Evolutionary conservation across 2,797 vertebrate species (phyloP).

Genomic region (Crenichthys baileyi): DNA sequence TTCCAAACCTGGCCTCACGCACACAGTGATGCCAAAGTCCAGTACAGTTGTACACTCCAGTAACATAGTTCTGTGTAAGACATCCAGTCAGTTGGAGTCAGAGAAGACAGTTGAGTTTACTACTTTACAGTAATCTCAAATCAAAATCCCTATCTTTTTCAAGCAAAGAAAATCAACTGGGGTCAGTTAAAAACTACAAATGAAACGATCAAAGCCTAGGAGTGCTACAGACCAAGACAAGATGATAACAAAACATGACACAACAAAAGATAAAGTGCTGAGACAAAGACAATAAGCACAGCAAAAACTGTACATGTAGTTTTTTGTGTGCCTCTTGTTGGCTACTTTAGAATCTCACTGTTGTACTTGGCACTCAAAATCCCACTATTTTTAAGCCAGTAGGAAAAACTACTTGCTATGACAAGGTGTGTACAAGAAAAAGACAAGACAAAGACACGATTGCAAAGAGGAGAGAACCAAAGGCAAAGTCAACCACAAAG

Average conservation of each 20-base stretch:
- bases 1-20: constrained; percentile 54
- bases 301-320: neutral
- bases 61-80: neutral
- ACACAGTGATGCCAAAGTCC: neutral
- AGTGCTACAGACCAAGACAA: neutral
- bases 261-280: neutral
- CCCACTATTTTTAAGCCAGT: neutral
- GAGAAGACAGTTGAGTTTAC: neutral
- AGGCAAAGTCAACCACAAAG: neutral
- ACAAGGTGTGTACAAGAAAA: neutral
- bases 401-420: neutral
- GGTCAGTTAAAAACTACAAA: neutral
- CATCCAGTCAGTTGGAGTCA: neutral
- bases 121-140: neutral
- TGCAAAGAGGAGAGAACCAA: neutral
- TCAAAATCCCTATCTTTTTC: neutral
- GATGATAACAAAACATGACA: neutral
- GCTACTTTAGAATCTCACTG: neutral
- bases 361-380: neutral
- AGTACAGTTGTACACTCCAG: neutral
- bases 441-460: neutral
- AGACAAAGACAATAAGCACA: neutral
- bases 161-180: neutral
- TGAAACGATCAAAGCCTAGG: neutral
- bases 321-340: neutral